These are phyloP conservation scores for Lepidurus apus DNA, from an alignment of 1,140 invertebrate species.

Conservation along the genomic window DNA sequence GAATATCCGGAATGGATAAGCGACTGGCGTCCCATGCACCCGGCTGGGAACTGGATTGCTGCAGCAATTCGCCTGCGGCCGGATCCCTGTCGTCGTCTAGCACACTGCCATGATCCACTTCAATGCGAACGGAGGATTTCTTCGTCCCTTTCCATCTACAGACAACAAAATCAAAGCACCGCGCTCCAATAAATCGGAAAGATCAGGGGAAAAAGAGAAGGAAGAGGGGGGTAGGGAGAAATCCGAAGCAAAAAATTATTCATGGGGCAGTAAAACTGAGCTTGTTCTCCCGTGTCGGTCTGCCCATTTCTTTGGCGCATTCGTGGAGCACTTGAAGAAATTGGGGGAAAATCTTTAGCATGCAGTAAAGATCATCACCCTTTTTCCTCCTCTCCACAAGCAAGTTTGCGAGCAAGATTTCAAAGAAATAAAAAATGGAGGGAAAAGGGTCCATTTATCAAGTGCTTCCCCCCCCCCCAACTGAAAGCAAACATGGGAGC, in stretches of 20 bases:
- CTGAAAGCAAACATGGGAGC: background rate
- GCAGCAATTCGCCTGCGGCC: background rate
- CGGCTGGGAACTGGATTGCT: background rate
- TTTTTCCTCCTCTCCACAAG: background rate
- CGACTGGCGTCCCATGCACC: constrained; percentile 12
- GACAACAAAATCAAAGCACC: background rate
- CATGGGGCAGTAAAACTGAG: constrained; percentile 7
- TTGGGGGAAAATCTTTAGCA: background rate
- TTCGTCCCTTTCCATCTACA: constrained; percentile 22
- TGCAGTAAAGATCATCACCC: constrained; percentile 4
- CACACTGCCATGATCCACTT: constrained; percentile 34
- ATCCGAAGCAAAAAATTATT: background rate
- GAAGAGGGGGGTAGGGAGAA: background rate
- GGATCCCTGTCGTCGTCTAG: constrained; percentile 14
- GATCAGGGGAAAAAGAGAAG: background rate
- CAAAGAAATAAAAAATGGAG: background rate
- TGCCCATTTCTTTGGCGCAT: background rate
- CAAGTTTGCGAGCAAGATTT: background rate
- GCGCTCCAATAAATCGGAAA: background rate
- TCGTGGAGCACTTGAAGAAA: background rate
- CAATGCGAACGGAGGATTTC: constrained; percentile 33
- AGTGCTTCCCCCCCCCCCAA: background rate
- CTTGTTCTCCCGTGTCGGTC: background rate
- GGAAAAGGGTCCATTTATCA: background rate
- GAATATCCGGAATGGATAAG: constrained; percentile 21